Conservation (phyloP, 2,113 vertebrate species). For the Aramus guarauna region DNA sequence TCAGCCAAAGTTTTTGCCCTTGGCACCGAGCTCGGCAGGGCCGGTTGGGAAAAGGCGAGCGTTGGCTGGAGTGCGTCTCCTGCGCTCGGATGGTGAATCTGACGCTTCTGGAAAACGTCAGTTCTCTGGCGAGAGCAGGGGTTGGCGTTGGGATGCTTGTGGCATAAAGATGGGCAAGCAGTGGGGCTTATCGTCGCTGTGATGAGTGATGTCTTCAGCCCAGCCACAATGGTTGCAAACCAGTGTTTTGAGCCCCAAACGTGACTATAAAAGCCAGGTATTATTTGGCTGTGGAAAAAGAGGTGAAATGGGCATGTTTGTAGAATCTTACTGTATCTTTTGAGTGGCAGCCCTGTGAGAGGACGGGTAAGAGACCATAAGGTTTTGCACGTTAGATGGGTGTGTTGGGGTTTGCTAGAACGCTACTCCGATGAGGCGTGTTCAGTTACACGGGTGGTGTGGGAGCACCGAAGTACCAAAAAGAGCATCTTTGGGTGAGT, state of each 20-base stretch:
- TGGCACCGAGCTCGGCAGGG: not conserved
- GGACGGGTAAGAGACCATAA: not conserved
- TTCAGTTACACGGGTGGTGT: not conserved
- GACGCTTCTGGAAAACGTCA: not conserved
- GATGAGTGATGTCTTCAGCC: not conserved
- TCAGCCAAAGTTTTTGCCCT: not conserved
- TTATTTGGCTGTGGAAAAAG: not conserved
- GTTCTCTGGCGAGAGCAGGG: not conserved
- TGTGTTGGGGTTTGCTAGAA: not conserved
- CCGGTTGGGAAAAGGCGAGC: not conserved
- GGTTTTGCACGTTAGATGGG: not conserved
- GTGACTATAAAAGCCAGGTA: not conserved
- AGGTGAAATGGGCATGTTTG: not conserved
- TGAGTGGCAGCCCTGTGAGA: not conserved
- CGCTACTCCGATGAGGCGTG: not conserved
- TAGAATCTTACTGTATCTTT: not conserved
- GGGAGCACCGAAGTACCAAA: not conserved
- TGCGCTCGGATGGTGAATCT: rapidly evolving
- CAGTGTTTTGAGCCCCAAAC: not conserved
- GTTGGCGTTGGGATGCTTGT: not conserved
- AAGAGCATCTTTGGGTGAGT: not conserved
- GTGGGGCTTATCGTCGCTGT: not conserved
- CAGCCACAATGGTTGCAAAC: not conserved
- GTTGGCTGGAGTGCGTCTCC: not conserved
- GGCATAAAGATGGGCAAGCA: not conserved